Conservation (phyloP, 2,797 vertebrate genomes). For the Acanthurus leucopareius region DNA sequence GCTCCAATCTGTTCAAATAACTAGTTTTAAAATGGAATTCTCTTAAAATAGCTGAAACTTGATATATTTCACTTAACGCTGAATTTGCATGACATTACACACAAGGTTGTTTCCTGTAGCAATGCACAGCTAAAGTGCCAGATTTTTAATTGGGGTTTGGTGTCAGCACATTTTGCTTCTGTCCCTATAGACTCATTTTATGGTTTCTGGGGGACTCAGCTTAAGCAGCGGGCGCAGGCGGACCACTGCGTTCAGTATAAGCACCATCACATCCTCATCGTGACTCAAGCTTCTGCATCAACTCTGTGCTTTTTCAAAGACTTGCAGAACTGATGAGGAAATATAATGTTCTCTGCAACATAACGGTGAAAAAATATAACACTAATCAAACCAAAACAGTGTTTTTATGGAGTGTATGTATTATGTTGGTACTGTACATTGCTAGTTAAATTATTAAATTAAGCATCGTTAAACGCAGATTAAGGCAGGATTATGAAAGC, state of each 20-base stretch:
- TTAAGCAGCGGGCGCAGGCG: too few species aligned
- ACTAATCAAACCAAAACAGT: too few species aligned
- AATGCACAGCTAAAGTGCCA: neutral
- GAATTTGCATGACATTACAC: neutral
- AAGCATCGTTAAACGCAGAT: neutral
- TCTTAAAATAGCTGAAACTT: neutral
- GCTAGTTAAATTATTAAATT: too few species aligned
- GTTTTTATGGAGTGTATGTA: too few species aligned
- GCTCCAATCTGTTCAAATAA: too few species aligned
- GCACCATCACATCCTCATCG: neutral
- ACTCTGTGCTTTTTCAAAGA: too few species aligned
- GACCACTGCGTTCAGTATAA: too few species aligned
- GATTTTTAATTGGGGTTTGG: neutral
- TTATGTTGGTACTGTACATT: too few species aligned
- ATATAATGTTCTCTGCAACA: too few species aligned
- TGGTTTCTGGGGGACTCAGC: too few species aligned
- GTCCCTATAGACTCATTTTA: neutral
- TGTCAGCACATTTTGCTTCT: neutral
- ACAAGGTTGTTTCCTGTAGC: neutral
- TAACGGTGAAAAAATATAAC: too few species aligned
- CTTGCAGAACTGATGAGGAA: too few species aligned
- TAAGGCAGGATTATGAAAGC: neutral
- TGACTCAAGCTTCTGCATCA: neutral
- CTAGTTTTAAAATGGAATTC: neutral
- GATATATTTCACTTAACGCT: neutral